These are phyloP conservation scores for Whitmania pigra DNA, from an alignment of 1,140 invertebrate species.

Conservation along the genomic window DNA sequence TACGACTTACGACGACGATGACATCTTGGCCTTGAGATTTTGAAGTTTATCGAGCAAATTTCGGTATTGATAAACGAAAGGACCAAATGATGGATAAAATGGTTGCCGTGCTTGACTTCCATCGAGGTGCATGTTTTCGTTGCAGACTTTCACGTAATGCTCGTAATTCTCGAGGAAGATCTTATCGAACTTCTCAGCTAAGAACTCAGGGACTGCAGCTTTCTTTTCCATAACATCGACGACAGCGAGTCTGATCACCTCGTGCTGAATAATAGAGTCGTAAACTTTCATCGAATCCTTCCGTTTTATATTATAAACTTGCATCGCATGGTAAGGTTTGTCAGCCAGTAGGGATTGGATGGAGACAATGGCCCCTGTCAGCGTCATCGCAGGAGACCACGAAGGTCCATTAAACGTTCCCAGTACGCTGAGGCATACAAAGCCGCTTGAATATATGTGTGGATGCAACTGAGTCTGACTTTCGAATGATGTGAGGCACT, in stretches of 20 bases:
- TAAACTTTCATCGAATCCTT: conserved; percentile 45
- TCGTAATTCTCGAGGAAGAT: too few species aligned
- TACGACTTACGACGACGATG: too few species aligned
- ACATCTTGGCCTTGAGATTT: too few species aligned
- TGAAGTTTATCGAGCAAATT: too few species aligned
- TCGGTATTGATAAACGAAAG: too few species aligned
- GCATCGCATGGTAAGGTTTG: conserved; percentile 53
- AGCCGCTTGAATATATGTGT: conserved; percentile 52
- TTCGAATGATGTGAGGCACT: conserved; percentile 52
- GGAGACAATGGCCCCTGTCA: conserved; percentile 50
- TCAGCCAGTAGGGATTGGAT: conserved; percentile 52
- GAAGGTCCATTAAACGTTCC: conserved; percentile 52
- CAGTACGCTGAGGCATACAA: conserved; percentile 54
- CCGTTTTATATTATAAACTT: conserved; percentile 45
- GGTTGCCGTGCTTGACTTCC: too few species aligned
- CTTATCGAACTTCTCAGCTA: too few species aligned
- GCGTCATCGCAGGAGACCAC: conserved; percentile 51
- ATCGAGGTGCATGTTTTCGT: too few species aligned
- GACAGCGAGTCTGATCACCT: conserved; percentile 48
- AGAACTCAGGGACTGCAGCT: too few species aligned
- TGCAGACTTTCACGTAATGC: too few species aligned
- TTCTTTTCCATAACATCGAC: too few species aligned
- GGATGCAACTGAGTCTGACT: conserved; percentile 53
- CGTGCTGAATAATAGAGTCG: conserved; percentile 49
- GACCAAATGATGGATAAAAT: too few species aligned